These are phyloP conservation scores for Catharus fuscescens DNA, from an alignment of 2,113 vertebrate species.

Conservation along the genomic window DNA sequence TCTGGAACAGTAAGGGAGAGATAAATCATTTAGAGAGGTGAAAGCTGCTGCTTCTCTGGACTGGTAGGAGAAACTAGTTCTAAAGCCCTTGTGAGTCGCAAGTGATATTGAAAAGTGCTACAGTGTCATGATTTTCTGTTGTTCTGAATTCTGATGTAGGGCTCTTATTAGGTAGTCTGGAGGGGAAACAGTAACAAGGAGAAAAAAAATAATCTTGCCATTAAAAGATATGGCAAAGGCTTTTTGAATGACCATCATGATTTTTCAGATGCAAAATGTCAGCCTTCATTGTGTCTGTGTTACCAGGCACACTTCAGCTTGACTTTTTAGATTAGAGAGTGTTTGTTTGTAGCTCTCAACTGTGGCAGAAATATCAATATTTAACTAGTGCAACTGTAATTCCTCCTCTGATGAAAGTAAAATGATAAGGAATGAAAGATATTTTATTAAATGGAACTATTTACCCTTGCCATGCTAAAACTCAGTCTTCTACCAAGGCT, in stretches of 20 bases:
- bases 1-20: background rate
- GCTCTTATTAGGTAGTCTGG: background rate
- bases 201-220: background rate
- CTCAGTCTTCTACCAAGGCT: background rate
- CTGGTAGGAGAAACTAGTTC: background rate
- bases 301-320: background rate
- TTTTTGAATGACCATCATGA: background rate
- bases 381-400: background rate
- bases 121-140: background rate
- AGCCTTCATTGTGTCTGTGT: background rate
- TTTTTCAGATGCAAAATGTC: constrained; percentile 1
- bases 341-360: background rate
- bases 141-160: background rate
- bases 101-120: background rate
- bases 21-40: background rate
- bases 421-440: background rate
- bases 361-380: background rate
- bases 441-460: background rate
- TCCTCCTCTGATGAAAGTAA: background rate
- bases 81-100: background rate
- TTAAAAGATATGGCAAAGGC: background rate
- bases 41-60: background rate
- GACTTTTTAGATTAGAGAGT: background rate
- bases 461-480: background rate
- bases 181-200: background rate